Evolutionary conservation across 2,797 vertebrate species (phyloP).

Genomic region (Oryzias dopingdopingensis): DNA sequence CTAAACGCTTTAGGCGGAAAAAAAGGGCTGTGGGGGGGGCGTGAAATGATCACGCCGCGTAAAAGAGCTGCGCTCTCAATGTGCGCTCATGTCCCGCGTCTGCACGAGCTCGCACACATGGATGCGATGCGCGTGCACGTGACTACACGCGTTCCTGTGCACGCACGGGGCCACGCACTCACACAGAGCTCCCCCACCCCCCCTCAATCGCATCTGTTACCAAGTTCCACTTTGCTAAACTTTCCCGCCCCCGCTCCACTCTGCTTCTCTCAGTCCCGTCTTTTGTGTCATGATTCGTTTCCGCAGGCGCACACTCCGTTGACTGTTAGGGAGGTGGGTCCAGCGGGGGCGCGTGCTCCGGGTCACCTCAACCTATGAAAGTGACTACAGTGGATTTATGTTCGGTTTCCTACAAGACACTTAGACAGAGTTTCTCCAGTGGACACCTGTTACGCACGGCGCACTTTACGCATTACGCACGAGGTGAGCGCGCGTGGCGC

Average conservation of each 20-base stretch:
- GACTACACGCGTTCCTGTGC: conserved; percentile 6
- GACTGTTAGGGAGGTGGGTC: conserved; percentile 11
- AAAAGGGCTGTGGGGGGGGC: conserved; percentile 88
- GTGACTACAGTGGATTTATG: background rate
- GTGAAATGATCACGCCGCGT: conserved; percentile 96
- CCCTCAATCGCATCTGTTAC: conserved; percentile 77
- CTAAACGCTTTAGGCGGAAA: conserved; percentile 99
- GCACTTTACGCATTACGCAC: conserved; percentile 51
- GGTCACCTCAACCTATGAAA: background rate
- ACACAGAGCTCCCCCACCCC: conserved; percentile 70
- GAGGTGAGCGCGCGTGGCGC: conserved; percentile 11
- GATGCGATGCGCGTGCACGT: conserved; percentile 9
- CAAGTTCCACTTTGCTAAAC: conserved; percentile 74
- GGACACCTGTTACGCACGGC: conserved; percentile 53
- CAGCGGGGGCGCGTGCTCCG: background rate
- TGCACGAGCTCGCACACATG: conserved; percentile 43
- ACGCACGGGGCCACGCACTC: conserved; percentile 10
- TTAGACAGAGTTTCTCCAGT: conserved; percentile 3
- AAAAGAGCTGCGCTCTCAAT: conserved; percentile 90
- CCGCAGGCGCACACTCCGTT: conserved; percentile 16
- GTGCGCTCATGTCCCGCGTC: conserved; percentile 91
- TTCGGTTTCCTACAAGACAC: background rate
- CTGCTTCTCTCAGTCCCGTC: conserved; percentile 4
- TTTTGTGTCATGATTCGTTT: conserved; percentile 41
- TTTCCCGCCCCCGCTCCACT: conserved; percentile 52